Base-by-base conservation (phyloP, 2,113 vertebrate species). In the Ciconia boyciana region DNA sequence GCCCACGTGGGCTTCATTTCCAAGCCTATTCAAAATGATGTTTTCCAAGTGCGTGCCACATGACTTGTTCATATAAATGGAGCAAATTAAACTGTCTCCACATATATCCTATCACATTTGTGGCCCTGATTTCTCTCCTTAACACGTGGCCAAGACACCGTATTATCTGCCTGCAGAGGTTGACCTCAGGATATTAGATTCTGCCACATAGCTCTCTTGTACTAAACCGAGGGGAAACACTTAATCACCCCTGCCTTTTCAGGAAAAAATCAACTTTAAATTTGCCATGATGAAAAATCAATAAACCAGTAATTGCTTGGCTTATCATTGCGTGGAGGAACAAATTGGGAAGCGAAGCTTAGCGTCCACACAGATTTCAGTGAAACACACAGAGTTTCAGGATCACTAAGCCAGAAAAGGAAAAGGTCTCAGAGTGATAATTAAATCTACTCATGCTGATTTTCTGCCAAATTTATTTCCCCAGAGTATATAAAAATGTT, bases 401-500 rank as follows among this genome's bases (percentile, higher is more conserved):
- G 98, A 98, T 98, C 97, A 94, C 97, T 96, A 94, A 97, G 96
- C 96, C 97, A 97, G 95, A 94, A 98, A 98, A 98, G 97, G 98
- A 86, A 98, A 98, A 98, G 99, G 99, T 99, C 99, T 99, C 98
- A 64, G 96, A 98, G 98, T 97, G 98, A 99, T 99, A 99, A 99
- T 99, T 99, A 99, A 99, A 99, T 99, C 99, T 99, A 98, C 99
- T 99, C 98, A 97, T 98, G 99, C 99, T 99, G 99, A 99, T 99
- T 99, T 99, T 98, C 99, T 99, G 99, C 99, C 99, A 99, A 99
- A 99, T 99, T 99, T 99, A 99, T 99, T 99, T 99, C 99, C 99
- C 99, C 83, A 9, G 99, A 98, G 99, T 97, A 94, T 95, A 98
- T 98, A 98, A 98, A 98, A 99, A 98, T 98, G 99, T 98, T 98